Evolutionary conservation across 1,140 invertebrate genomes (phyloP).

Genomic region (Drosophila sp.): DNA sequence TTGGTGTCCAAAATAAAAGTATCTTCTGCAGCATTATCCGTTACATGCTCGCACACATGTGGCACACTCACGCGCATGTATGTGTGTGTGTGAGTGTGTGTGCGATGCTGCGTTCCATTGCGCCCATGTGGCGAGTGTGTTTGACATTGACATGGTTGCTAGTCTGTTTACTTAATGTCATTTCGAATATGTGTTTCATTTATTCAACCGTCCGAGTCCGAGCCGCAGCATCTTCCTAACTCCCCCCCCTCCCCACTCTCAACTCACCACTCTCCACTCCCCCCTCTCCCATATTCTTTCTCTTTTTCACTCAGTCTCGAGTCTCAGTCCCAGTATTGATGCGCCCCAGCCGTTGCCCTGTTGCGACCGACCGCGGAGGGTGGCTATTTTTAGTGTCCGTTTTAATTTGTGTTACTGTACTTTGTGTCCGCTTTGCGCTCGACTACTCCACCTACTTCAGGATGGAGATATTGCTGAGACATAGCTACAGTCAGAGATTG

Average conservation of each 20-base stretch:
- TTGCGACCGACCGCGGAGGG: constrained; percentile 45
- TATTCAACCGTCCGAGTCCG: constrained; percentile 64
- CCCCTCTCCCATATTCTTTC: not conserved
- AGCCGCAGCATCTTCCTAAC: constrained; percentile 9
- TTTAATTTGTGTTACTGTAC: constrained; percentile 77
- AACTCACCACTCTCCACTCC: not conserved
- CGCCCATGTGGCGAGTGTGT: constrained; percentile 66
- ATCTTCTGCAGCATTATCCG: constrained; percentile 51
- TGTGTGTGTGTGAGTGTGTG: not conserved
- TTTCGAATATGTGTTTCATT: constrained; percentile 69
- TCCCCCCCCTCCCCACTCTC: not conserved
- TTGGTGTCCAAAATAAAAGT: constrained; percentile 61
- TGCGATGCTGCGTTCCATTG: constrained; percentile 25
- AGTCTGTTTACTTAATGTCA: constrained; percentile 77
- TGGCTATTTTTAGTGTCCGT: constrained; percentile 80
- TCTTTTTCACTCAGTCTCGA: constrained; percentile 9
- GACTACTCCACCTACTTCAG: constrained; percentile 10
- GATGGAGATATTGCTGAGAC: not conserved
- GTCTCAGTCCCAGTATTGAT: constrained; percentile 50
- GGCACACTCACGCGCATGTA: constrained; percentile 16
- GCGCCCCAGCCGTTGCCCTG: constrained; percentile 67
- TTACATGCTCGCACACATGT: constrained; percentile 66
- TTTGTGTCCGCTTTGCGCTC: constrained; percentile 39
- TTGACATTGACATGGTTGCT: constrained; percentile 80
- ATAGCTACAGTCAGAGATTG: not conserved